These are phyloP conservation scores for Dissostichus mawsoni DNA, from an alignment of 2,113 vertebrate species.

Conservation along the genomic window DNA sequence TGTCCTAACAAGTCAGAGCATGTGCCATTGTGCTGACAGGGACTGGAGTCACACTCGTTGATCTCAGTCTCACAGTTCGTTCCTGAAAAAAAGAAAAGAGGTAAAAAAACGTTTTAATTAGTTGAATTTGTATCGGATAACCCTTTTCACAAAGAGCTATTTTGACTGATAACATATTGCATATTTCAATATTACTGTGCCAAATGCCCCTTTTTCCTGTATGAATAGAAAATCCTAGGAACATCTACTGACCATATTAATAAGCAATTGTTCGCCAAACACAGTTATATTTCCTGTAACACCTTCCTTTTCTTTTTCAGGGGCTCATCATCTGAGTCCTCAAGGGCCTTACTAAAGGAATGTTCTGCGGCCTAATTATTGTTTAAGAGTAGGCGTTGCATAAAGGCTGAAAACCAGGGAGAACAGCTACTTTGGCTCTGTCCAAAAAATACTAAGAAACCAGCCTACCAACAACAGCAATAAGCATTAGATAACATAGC, in stretches of 20 bases:
- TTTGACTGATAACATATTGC: background rate
- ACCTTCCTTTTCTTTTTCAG: background rate
- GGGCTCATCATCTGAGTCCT: background rate
- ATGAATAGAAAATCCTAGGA: background rate
- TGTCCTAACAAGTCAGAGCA: conserved; percentile 77
- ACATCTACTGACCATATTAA: background rate
- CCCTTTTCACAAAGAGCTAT: background rate
- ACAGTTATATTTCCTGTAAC: background rate
- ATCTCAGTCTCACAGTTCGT: conserved; percentile 82
- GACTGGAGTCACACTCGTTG: conserved; percentile 78
- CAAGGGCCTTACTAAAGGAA: background rate
- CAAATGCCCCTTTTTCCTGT: background rate
- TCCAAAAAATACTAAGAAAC: background rate
- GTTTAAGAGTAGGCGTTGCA: too few species aligned
- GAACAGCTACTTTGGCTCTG: background rate
- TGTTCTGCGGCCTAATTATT: background rate
- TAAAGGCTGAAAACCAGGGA: background rate
- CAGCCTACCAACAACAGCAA: background rate
- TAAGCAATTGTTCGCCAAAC: background rate
- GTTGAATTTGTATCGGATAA: background rate
- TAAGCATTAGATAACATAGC: background rate
- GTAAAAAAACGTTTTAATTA: background rate
- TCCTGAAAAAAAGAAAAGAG: conserved; percentile 72
- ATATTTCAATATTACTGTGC: background rate
- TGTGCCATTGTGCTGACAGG: conserved; percentile 85